These are phyloP conservation scores for Halictus rubicundus DNA, from an alignment of 1,140 invertebrate genomes.

Conservation along the genomic window DNA sequence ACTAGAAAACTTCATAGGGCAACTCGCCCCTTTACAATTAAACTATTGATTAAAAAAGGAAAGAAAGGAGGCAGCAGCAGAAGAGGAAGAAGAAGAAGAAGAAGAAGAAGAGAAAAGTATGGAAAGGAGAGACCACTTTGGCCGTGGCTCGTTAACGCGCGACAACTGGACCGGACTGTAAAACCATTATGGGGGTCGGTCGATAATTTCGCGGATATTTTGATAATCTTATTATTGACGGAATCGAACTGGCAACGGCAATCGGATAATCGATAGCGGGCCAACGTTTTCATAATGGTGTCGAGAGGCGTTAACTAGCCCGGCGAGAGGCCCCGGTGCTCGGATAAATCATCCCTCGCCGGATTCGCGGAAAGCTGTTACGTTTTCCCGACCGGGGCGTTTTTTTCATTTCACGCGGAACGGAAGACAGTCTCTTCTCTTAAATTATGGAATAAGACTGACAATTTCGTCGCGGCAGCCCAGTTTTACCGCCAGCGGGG, in stretches of 20 bases:
- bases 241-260: neutral
- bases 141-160: conserved; percentile 5
- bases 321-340: neutral
- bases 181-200: neutral
- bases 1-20: conserved; percentile 1
- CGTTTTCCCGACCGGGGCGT: neutral
- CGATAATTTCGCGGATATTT: neutral
- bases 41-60: conserved; percentile 8
- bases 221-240: neutral
- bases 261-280: conserved; percentile 22
- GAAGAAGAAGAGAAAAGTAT: neutral
- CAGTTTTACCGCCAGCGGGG: too few species aligned
- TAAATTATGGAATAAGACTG: conserved; percentile 24
- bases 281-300: conserved; percentile 7
- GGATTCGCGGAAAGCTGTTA: conserved; percentile 22
- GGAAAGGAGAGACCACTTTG: neutral
- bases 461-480: conserved; percentile 19
- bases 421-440: neutral
- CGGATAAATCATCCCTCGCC: conserved; percentile 28
- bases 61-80: too few species aligned
- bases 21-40: conserved; percentile 7
- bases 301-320: conserved; percentile 14
- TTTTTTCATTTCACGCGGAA: conserved; percentile 23
- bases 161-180: neutral
- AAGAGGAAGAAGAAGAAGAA: neutral